Evolutionary conservation across 2,888 invertebrate genomes (phyloP), one percentile per base, ranked within the genome.

Genomic region (Erebia aethiops): DNA sequence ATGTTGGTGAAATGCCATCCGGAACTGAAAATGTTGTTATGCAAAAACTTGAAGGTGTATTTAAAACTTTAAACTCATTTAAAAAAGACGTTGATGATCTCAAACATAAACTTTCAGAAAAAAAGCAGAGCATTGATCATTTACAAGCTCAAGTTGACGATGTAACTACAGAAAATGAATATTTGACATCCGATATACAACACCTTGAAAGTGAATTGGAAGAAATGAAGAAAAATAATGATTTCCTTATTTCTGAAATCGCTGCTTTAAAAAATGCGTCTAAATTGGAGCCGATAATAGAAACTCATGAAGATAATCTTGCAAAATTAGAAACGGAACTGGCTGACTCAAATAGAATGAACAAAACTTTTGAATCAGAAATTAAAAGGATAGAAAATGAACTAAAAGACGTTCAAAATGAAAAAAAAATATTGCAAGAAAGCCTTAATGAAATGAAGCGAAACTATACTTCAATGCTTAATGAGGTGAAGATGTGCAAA

Each of bases 171-270:
- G 94, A 94, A 81, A 93, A 94, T 79, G 93, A 94, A 79, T 92
- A 91, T 70, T 80, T 93, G 1, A 90, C 90, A 21, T 87, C 90
- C 2, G 94, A 94, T 76, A 83, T 94, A 51, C 88, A 91, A 75
- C 93, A 93, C 70, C 85, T 93, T 41, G 96, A 96, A 86, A 94
- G 95, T 75, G 95, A 95, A 83, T 87, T 94, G 60, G 91, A 94
- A 71, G 95, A 96, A 81, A 93, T 96, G 82, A 95, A 95, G 86
- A 95, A 95, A 82, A 96, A 96, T 82, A 96, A 96, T 80, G 96
- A 96, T 79, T 92, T 95, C 71, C 87, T 96, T n/a, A 93, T 96
- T 77, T 94, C 94, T 64, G 96, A 96, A 86, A 90, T 96, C 73
- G 93, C 95, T 58, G 93, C 94, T 63, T 92, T 94, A 67, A 96